Evolutionary conservation across 2,797 vertebrate genomes (phyloP).

Genomic region (Muraenolepis orangiensis): DNA sequence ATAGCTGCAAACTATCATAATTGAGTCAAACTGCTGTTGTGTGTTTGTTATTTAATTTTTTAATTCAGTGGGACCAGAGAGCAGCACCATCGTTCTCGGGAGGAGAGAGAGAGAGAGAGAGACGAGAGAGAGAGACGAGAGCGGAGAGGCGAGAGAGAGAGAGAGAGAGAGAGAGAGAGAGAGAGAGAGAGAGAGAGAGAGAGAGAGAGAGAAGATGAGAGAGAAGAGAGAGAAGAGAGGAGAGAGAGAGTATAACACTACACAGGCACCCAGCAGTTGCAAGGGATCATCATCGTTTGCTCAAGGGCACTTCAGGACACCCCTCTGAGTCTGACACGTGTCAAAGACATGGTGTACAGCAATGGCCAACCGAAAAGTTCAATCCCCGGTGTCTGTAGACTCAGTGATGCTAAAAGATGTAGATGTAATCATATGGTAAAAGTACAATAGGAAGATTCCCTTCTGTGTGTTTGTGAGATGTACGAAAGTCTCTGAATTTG

Average conservation of each 20-base stretch:
- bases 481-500: background rate
- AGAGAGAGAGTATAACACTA: background rate
- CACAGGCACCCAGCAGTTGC: background rate
- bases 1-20: background rate
- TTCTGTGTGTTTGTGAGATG: background rate
- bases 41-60: too few species aligned
- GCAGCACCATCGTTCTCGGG: too few species aligned
- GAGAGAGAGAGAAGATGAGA: background rate
- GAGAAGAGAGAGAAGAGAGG: too few species aligned
- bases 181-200: slow-evolving; percentile 5
- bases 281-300: background rate
- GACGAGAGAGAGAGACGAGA: too few species aligned
- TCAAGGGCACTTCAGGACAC: background rate
- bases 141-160: too few species aligned
- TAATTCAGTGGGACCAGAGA: too few species aligned
- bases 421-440: background rate
- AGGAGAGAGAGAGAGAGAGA: too few species aligned
- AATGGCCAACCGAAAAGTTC: background rate
- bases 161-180: background rate
- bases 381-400: background rate
- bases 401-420: background rate
- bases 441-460: background rate
- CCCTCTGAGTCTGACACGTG: background rate
- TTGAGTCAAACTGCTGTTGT: background rate
- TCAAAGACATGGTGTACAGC: background rate